Evolutionary conservation across 2,113 vertebrate genomes (phyloP).

Genomic region (Melierax canorus): DNA sequence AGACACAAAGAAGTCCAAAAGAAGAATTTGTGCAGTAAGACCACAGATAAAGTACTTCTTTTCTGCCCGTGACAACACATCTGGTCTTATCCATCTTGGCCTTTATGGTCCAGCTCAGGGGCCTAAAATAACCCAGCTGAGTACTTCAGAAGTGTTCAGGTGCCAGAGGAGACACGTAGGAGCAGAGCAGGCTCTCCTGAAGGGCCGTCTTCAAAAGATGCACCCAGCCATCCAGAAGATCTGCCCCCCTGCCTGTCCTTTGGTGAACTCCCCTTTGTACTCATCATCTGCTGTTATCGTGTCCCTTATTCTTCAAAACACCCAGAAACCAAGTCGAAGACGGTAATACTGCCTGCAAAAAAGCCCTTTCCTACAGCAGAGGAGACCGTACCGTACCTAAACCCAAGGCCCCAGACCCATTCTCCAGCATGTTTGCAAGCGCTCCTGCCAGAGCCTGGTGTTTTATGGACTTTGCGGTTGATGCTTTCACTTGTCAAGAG

Average conservation of each 20-base stretch:
- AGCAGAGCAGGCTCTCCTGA: not conserved
- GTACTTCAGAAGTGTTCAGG: not conserved
- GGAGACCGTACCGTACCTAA: not conserved
- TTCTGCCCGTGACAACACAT: rapidly evolving
- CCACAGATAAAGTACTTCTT: not conserved
- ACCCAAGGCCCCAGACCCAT: not conserved
- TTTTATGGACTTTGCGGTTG: not conserved
- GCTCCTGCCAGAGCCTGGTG: not conserved
- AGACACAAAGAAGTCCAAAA: not conserved
- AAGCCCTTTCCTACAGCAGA: not conserved
- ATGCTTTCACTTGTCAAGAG: not conserved
- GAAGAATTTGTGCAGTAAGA: not conserved
- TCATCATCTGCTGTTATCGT: rapidly evolving
- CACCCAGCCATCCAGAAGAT: not conserved
- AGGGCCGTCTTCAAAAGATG: not conserved
- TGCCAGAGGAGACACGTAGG: not conserved
- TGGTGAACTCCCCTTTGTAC: not conserved
- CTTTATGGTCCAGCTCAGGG: not conserved
- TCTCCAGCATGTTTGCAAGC: not conserved
- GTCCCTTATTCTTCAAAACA: not conserved
- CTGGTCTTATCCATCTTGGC: not conserved
- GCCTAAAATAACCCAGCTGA: not conserved
- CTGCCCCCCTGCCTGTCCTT: rapidly evolving
- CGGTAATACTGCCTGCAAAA: not conserved
- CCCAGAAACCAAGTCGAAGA: not conserved